These are phyloP conservation scores for Rhea pennata DNA, from an alignment of 2,113 vertebrate species.

Conservation along the genomic window DNA sequence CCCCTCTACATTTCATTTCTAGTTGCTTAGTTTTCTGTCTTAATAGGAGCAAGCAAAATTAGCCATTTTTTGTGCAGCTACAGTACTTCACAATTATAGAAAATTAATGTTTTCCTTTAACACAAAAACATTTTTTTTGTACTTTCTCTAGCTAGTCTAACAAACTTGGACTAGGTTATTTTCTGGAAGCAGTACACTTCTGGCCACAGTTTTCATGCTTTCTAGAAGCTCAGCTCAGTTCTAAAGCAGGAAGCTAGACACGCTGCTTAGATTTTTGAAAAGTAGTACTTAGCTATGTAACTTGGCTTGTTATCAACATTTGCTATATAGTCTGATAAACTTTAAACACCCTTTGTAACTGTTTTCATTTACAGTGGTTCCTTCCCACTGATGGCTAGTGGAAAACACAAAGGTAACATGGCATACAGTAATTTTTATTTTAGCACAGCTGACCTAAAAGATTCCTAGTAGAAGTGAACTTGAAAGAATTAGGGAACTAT, in stretches of 20 bases:
- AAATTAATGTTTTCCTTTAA: not conserved
- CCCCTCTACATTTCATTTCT: not conserved
- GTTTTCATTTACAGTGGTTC: not conserved
- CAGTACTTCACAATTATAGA: not conserved
- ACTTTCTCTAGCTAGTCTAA: not conserved
- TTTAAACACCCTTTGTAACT: not conserved
- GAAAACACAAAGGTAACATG: not conserved
- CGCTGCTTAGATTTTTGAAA: not conserved
- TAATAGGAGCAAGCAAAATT: not conserved
- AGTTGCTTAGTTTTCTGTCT: not conserved
- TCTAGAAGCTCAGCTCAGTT: not conserved
- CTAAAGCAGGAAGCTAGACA: not conserved
- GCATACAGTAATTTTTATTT: not conserved
- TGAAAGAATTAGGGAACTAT: not conserved
- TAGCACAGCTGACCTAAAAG: not conserved
- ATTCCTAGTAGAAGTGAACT: not conserved
- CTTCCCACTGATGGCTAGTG: not conserved
- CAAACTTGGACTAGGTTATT: not conserved
- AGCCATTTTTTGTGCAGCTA: not conserved
- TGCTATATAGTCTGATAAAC: not conserved
- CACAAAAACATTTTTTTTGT: not conserved
- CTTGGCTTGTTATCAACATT: not conserved
- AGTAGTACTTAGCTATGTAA: not conserved
- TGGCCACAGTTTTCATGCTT: not conserved
- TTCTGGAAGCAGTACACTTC: not conserved